Percentiles rank a stretch among this genome's conserved stretches.
Evolutionary conservation across 2,888 invertebrate genomes (phyloP).

Genomic region (Bombylius major): DNA sequence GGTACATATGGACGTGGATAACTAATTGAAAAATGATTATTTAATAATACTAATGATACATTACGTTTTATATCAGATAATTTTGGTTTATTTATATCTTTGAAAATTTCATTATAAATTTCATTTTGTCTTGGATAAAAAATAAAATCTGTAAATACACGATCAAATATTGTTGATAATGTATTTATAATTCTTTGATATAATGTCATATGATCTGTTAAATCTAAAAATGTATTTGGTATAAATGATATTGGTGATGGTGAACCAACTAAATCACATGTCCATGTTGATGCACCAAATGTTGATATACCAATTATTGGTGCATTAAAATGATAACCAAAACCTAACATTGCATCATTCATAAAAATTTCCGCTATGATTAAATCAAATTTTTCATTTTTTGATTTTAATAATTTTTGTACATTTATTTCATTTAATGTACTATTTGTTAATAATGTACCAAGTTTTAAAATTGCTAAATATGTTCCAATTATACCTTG

Average conservation of each 20-base stretch:
- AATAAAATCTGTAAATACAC: conserved; percentile 18
- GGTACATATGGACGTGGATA: conserved; percentile 31
- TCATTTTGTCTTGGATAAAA: conserved; percentile 27
- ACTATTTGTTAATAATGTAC: conserved; percentile 19
- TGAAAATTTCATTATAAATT: conserved; percentile 25
- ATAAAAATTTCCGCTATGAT: conserved; percentile 33
- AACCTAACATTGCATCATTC: conserved; percentile 31
- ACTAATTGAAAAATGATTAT: conserved; percentile 29
- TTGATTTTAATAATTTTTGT: conserved; percentile 22
- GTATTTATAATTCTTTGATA: conserved; percentile 29
- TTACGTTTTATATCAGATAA: conserved; percentile 23
- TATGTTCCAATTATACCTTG: too few relatives aligned
- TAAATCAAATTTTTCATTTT: conserved; percentile 31
- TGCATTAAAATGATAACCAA: conserved; percentile 21
- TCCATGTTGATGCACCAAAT: conserved; percentile 10
- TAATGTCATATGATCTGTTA: conserved; percentile 31
- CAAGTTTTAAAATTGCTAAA: conserved; percentile 13
- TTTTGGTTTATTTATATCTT: conserved; percentile 20
- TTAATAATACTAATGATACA: conserved; percentile 28
- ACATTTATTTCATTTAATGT: conserved; percentile 20
- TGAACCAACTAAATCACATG: conserved; percentile 17
- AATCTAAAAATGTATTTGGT: conserved; percentile 23
- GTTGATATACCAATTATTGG: conserved; percentile 20
- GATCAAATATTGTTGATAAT: conserved; percentile 20
- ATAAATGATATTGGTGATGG: conserved; percentile 32